Evolutionary conservation across 2,888 invertebrate species (phyloP), one percentile per base, ranked within the genome.

Genomic region (Pyrgus malvae): DNA sequence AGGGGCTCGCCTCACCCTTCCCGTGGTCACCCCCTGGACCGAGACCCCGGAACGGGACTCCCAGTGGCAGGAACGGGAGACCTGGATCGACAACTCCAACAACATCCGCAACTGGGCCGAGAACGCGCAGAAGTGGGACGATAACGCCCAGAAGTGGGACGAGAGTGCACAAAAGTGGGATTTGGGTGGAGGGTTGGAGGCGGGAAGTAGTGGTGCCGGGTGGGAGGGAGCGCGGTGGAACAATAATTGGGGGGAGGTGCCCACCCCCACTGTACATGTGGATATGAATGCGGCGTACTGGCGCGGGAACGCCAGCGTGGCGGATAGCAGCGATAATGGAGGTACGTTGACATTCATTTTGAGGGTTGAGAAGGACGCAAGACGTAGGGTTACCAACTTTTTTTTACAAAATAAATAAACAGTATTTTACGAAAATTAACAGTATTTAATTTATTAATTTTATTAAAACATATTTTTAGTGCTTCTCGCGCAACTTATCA

Each of bases 321-420:
- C 89, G 0, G 90, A 87, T 27, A 89, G 88, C 68, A 91, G 91
- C 53, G 91, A 91, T 63, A 90, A 91, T 66, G 90, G 90, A 64
- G 90, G 90, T 90, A 12, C n/a, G 35, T 2, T 25, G 25, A 9
- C n/a, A n/a, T n/a, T n/a, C n/a, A n/a, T n/a, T n/a, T n/a, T n/a
- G n/a, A n/a, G n/a, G n/a, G n/a, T n/a, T n/a, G n/a, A n/a, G n/a
- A n/a, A n/a, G n/a, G n/a, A n/a, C n/a, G n/a, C n/a, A n/a, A n/a
- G n/a, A n/a, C n/a, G n/a, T n/a, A n/a, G n/a, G n/a, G n/a, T n/a
- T n/a, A n/a, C n/a, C n/a, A n/a, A n/a, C n/a, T n/a, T n/a, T n/a
- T n/a, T n/a, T n/a, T n/a, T n/a, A n/a, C n/a, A n/a, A n/a, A n/a
- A n/a, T n/a, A n/a, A n/a, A n/a, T n/a, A n/a, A n/a, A n/a, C n/a